Evolutionary conservation across 2,113 vertebrate genomes (phyloP).

Genomic region (Osmerus eperlanus): DNA sequence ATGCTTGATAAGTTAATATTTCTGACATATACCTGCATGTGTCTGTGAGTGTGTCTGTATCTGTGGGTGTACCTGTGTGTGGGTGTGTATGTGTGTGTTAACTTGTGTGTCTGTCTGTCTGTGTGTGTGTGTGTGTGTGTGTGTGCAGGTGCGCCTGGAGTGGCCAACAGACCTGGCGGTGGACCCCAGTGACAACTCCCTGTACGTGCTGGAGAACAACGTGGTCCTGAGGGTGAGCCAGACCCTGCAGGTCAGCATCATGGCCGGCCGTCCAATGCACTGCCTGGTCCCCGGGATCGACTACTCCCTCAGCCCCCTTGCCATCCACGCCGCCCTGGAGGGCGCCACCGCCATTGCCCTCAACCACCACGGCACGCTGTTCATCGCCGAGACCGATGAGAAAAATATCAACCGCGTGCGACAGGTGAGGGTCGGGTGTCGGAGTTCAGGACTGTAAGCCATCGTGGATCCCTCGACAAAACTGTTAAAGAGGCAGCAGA

Average conservation of each 20-base stretch:
- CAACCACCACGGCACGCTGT: slow-evolving; percentile 84
- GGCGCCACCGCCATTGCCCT: slow-evolving; percentile 85
- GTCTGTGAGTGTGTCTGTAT: too few species aligned
- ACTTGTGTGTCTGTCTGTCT: not conserved
- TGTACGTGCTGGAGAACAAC: slow-evolving; percentile 89
- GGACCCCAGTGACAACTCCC: slow-evolving; percentile 89
- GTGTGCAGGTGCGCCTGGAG: slow-evolving; percentile 82
- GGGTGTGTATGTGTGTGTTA: not conserved
- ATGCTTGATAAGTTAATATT: too few species aligned
- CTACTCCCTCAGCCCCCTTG: slow-evolving; percentile 88
- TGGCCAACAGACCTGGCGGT: slow-evolving; percentile 89
- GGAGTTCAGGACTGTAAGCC: not conserved
- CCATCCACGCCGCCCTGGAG: slow-evolving; percentile 87
- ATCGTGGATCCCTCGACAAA: not conserved
- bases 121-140: slow-evolving; percentile 5
- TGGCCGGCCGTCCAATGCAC: slow-evolving; percentile 88
- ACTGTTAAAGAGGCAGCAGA: not conserved
- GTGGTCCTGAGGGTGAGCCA: slow-evolving; percentile 87
- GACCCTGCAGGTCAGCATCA: slow-evolving; percentile 89
- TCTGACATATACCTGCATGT: too few species aligned
- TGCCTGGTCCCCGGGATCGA: slow-evolving; percentile 90
- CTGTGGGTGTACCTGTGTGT: not conserved
- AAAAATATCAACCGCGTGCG: slow-evolving; percentile 89
- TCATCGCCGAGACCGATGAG: slow-evolving; percentile 89
- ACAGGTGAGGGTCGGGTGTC: slow-evolving; percentile 49